phyloP scores from a whole-genome alignment of 2,888 invertebrate genomes.

The Sphaerophoria taeniata region DNA sequence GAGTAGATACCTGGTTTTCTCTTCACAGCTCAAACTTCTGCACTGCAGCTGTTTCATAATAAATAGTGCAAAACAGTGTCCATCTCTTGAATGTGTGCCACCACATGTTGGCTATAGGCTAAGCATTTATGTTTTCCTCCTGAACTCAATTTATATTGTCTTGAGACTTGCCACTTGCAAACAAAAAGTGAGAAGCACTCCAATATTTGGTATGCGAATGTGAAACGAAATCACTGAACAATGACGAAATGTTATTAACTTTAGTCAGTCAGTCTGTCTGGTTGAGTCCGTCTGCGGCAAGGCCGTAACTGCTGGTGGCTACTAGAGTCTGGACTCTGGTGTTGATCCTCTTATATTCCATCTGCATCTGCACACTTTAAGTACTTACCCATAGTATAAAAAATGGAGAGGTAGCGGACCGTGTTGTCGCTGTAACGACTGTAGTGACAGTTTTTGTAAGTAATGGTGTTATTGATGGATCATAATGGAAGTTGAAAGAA shows the following conservation, averaged over 20 bases:
- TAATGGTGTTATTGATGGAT: conserved; percentile 46
- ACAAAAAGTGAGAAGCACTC: conserved; percentile 39
- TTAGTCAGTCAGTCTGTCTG: conserved; percentile 5
- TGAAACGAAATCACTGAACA: conserved; percentile 39
- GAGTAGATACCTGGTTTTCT: conserved; percentile 1
- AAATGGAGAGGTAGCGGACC: neutral
- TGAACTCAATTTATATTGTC: conserved; percentile 52
- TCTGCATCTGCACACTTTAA: neutral
- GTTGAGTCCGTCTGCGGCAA: conserved; percentile 8
- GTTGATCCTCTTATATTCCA: conserved; percentile 20
- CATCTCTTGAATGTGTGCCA: conserved; percentile 43
- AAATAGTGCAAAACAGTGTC: conserved; percentile 35
- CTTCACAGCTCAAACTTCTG: conserved; percentile 11
- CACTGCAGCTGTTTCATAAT: conserved; percentile 46
- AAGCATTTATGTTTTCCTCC: conserved; percentile 32
- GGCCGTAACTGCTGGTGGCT: neutral
- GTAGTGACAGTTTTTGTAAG: conserved; percentile 58
- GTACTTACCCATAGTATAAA: neutral
- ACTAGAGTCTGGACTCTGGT: conserved; percentile 1
- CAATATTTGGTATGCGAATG: conserved; percentile 38
- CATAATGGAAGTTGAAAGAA: conserved; percentile 39
- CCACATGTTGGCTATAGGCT: neutral
- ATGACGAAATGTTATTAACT: conserved; percentile 40
- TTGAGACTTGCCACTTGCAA: conserved; percentile 26
- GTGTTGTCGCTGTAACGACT: conserved; percentile 50